phyloP scores from a whole-genome alignment of 2,113 vertebrate species.

The Dasyornis broadbenti region DNA sequence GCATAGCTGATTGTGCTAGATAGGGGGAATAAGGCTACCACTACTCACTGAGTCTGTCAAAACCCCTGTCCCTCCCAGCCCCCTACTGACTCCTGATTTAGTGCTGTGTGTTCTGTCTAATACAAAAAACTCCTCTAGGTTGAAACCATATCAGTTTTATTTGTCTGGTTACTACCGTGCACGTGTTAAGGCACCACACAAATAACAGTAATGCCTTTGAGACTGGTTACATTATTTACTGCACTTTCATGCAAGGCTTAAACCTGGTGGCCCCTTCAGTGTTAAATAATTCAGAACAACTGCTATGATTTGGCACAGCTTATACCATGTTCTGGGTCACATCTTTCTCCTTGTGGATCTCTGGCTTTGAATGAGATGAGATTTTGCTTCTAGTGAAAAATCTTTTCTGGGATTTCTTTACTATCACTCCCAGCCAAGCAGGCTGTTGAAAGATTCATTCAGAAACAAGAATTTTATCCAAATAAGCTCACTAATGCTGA shows the following conservation, averaged over 20 bases:
- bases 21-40: background rate
- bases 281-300: background rate
- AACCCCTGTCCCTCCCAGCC: background rate
- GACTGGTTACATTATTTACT: background rate
- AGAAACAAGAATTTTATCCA: background rate
- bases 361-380: background rate
- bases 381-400: background rate
- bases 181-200: background rate
- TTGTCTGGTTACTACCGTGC: background rate
- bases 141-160: background rate
- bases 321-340: background rate
- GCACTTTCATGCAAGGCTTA: background rate
- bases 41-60: background rate
- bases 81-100: background rate
- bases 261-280: background rate
- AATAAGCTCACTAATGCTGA: background rate
- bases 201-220: background rate
- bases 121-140: background rate
- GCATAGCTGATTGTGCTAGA: background rate
- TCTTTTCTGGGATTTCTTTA: background rate
- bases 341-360: background rate
- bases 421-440: background rate
- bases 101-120: background rate
- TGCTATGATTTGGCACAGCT: background rate
- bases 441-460: background rate